Conservation (phyloP, 2,113 vertebrate genomes). For the Chionomys nivalis region DNA sequence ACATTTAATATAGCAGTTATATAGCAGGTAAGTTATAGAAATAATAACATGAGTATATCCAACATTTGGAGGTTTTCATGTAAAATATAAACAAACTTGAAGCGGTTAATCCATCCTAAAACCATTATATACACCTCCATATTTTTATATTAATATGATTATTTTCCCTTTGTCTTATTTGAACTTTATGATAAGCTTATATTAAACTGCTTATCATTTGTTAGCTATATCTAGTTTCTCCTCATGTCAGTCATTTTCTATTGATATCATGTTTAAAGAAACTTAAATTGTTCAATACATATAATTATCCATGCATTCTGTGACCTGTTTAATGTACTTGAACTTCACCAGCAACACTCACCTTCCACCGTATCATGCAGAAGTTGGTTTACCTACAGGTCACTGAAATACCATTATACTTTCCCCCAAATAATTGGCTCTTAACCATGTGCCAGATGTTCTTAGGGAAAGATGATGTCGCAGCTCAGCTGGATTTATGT, state of each 20-base stretch:
- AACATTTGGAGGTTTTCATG: slow-evolving; percentile 16
- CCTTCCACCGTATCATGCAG: background rate
- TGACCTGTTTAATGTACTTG: slow-evolving; percentile 24
- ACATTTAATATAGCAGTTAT: slow-evolving; percentile 32
- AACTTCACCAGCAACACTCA: background rate
- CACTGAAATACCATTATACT: slow-evolving; percentile 3
- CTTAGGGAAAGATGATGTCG: background rate
- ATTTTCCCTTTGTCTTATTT: slow-evolving; percentile 15
- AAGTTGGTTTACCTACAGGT: slow-evolving; percentile 11
- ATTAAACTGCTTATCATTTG: background rate
- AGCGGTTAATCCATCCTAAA: slow-evolving; percentile 26
- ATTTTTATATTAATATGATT: slow-evolving; percentile 42
- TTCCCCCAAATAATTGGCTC: background rate
- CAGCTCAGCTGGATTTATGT: slow-evolving; percentile 28
- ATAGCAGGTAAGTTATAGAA: background rate
- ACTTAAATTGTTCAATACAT: background rate
- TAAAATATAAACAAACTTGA: slow-evolving; percentile 37
- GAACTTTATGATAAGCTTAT: slow-evolving; percentile 27
- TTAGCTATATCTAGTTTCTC: slow-evolving; percentile 10
- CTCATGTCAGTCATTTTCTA: slow-evolving; percentile 31
- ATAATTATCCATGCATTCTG: slow-evolving; percentile 13
- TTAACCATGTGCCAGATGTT: slow-evolving; percentile 13
- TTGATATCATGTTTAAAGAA: slow-evolving; percentile 31
- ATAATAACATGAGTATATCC: background rate
- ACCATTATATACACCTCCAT: background rate